Evolutionary conservation across 2,888 invertebrate genomes (phyloP).

Genomic region (Tolmerus cingulatus): DNA sequence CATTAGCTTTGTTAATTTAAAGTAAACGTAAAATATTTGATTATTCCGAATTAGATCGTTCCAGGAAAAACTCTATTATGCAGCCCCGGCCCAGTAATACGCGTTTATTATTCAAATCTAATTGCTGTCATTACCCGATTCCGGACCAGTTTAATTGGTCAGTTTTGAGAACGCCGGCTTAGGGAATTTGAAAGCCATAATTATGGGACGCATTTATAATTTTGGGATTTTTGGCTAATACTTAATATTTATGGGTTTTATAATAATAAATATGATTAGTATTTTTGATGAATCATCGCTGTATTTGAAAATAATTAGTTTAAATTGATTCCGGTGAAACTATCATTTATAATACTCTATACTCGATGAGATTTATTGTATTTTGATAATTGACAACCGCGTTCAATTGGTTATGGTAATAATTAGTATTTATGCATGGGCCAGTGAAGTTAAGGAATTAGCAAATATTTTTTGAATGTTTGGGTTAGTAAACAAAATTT

Average conservation of each 20-base stretch:
- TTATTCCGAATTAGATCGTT: constrained; percentile 8
- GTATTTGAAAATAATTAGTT: neutral
- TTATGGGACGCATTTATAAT: neutral
- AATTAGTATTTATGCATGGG: neutral
- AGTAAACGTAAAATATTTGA: constrained; percentile 20
- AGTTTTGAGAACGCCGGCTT: neutral
- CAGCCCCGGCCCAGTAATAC: neutral
- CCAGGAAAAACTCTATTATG: neutral
- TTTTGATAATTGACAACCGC: neutral
- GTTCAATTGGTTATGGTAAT: neutral
- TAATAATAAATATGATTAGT: neutral
- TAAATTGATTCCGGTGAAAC: neutral
- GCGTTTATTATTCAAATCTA: neutral
- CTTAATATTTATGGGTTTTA: neutral
- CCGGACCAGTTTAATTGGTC: neutral
- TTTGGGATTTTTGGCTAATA: neutral
- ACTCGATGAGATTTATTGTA: neutral
- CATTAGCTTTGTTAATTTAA: constrained; percentile 30
- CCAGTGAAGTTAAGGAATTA: neutral
- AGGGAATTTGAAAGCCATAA: neutral
- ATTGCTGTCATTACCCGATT: neutral
- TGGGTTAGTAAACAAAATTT: neutral
- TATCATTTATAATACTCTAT: neutral
- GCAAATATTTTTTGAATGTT: no score
- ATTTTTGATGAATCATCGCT: neutral